Conservation (phyloP, 2,888 invertebrate species). For the Oithona nana region DNA sequence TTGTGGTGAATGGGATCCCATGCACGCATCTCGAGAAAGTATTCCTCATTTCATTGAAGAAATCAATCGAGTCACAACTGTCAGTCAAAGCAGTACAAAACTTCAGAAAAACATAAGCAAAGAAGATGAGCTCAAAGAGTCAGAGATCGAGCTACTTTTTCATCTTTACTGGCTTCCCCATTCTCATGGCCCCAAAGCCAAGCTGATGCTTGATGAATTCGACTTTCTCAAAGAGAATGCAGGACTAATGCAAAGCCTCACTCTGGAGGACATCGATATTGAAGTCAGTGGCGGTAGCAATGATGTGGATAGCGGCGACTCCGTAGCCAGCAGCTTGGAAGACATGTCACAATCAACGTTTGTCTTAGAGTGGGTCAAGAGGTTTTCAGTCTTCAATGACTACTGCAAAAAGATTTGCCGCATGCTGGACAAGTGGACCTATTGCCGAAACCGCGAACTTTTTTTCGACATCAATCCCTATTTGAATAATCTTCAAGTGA, state of each 20-base stretch:
- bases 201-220: conserved; percentile 7
- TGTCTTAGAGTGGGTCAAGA: background rate
- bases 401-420: background rate
- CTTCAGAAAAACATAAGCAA: background rate
- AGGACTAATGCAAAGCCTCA: background rate
- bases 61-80: background rate
- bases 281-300: background rate
- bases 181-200: conserved; percentile 5
- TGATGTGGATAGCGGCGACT: background rate
- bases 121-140: background rate
- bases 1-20: background rate
- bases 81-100: background rate
- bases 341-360: background rate
- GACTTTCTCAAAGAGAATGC: conserved; percentile 2
- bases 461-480: conserved; percentile 12
- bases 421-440: conserved; percentile 9
- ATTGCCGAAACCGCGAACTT: conserved; percentile 10
- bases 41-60: background rate
- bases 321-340: background rate
- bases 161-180: conserved; percentile 16
- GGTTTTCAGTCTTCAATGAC: background rate
- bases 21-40: background rate
- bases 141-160: conserved; percentile 9
- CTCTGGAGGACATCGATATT: background rate
- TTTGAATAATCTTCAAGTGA: conserved; percentile 8